These are phyloP conservation scores for Melozone crissalis DNA, from an alignment of 2,113 vertebrate genomes.

Conservation along the genomic window DNA sequence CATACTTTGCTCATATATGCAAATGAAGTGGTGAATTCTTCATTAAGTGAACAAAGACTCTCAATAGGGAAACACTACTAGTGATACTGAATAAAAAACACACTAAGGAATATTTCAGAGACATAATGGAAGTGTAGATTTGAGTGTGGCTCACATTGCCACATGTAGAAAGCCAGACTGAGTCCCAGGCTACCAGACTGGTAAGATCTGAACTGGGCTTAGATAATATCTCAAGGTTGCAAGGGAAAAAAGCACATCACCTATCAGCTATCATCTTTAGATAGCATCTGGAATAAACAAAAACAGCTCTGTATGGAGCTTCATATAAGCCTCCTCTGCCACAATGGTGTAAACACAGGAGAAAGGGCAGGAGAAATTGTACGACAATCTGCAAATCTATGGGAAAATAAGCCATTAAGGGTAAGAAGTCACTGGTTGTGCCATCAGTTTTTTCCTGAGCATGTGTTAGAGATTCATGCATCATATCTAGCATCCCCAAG, in stretches of 20 bases:
- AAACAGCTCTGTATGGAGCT: not conserved
- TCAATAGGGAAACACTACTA: not conserved
- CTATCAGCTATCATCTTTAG: not conserved
- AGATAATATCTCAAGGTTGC: not conserved
- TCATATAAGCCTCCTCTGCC: not conserved
- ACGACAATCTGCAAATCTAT: not conserved
- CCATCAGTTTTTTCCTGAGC: not conserved
- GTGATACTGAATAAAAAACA: not conserved
- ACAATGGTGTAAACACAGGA: not conserved
- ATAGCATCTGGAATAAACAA: not conserved
- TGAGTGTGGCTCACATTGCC: not conserved
- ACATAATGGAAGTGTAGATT: accelerated
- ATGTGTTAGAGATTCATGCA: accelerated
- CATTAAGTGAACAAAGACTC: not conserved
- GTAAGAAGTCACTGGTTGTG: not conserved
- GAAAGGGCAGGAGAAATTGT: not conserved
- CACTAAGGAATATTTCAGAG: not conserved
- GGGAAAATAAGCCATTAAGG: not conserved
- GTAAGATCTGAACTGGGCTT: not conserved
- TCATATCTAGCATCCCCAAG: not conserved
- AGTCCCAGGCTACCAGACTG: not conserved
- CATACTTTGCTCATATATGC: not conserved
- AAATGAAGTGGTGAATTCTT: not conserved
- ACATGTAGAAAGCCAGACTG: not conserved
- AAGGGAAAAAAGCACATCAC: not conserved